These are phyloP conservation scores for Nothura maculosa DNA, from an alignment of 2,797 vertebrate genomes.

Conservation along the genomic window DNA sequence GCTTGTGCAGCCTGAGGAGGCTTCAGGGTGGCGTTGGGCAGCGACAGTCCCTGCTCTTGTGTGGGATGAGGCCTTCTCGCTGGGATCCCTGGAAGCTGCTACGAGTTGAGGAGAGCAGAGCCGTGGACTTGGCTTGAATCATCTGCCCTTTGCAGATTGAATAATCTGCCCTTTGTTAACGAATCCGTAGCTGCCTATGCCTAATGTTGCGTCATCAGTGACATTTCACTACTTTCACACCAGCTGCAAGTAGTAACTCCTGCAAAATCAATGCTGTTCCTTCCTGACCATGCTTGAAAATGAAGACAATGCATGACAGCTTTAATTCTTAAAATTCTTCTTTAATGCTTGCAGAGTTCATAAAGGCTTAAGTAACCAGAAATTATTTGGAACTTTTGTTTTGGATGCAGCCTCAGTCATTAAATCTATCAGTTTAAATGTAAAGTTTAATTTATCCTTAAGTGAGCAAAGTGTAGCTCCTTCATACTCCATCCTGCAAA, in stretches of 20 bases:
- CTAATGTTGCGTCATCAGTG: neutral
- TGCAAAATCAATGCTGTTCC: neutral
- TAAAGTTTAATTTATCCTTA: neutral
- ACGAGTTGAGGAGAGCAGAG: neutral
- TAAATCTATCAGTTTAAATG: neutral
- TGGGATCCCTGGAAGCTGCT: neutral
- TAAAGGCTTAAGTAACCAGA: neutral
- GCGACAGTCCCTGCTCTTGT: neutral
- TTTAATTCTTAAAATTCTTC: neutral
- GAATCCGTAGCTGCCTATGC: neutral
- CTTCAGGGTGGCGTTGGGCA: rapidly evolving
- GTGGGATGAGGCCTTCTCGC: neutral
- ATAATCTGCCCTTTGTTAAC: neutral
- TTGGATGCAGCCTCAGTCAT: neutral
- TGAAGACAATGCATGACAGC: neutral
- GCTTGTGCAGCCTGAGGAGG: rapidly evolving
- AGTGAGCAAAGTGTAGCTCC: neutral
- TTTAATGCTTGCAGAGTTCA: neutral
- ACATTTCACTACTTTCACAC: neutral
- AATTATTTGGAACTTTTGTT: neutral
- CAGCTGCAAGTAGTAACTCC: neutral
- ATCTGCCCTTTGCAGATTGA: neutral
- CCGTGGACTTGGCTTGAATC: neutral
- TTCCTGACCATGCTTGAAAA: neutral
- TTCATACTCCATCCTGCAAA: neutral